Evolutionary conservation across 35 echinoderm and acorn worm genomes (phyloP).

Genomic region (Apostichopus parvimensis): DNA sequence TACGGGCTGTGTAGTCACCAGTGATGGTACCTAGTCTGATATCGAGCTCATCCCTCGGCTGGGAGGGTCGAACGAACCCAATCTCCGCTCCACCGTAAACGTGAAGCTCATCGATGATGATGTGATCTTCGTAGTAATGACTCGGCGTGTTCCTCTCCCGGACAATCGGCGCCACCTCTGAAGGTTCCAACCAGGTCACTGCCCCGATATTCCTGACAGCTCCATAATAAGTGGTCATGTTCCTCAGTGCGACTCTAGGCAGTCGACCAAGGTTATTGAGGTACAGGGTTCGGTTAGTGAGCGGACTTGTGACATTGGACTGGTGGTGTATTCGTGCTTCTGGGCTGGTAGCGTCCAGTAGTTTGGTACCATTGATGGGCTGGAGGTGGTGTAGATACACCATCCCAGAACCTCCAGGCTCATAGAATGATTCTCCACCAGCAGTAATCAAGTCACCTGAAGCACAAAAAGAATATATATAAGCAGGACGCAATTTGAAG

Average conservation of each 20-base stretch:
- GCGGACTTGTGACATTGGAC: conserved; percentile 84
- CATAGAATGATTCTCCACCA: conserved; percentile 68
- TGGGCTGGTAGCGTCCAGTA: conserved; percentile 79
- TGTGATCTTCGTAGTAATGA: conserved; percentile 65
- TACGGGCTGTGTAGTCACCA: conserved; percentile 75
- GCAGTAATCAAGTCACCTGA: conserved; percentile 78
- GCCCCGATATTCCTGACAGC: conserved; percentile 26
- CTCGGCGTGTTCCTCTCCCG: conserved; percentile 51
- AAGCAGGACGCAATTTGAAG: too few species aligned
- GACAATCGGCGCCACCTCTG: conserved; percentile 55
- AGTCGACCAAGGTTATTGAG: conserved; percentile 87
- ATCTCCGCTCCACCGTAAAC: conserved; percentile 80
- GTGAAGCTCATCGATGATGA: conserved; percentile 86
- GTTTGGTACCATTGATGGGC: conserved; percentile 65
- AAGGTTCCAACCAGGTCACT: conserved; percentile 77
- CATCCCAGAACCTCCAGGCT: conserved; percentile 87
- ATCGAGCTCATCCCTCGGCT: conserved; percentile 32
- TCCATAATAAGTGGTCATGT: conserved; percentile 72
- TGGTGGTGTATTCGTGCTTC: conserved; percentile 78
- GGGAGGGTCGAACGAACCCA: conserved; percentile 59
- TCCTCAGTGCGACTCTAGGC: conserved; percentile 49
- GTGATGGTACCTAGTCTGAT: conserved; percentile 72
- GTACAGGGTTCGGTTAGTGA: conserved; percentile 85
- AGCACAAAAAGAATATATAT: neutral
- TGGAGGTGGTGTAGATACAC: conserved; percentile 90